Conservation (phyloP, 2,888 invertebrate genomes). For the Cynaeus angustus region DNA sequence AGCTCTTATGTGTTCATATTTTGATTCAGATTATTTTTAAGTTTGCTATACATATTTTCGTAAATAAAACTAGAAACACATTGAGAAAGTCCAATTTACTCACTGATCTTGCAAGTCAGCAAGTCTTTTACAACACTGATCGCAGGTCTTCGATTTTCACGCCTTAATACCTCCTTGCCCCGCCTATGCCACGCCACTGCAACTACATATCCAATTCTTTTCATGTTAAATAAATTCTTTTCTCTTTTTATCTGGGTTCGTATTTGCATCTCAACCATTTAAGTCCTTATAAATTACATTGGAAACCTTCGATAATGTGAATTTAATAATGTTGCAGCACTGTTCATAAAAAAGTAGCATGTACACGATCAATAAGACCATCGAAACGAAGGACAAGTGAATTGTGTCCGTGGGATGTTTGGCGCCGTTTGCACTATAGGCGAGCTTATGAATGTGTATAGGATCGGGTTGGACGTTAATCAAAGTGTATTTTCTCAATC, state of each 20-base stretch:
- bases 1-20: too few species aligned
- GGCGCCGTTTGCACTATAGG: conserved; percentile 30
- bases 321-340: conserved; percentile 29
- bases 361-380: conserved; percentile 34
- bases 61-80: too few species aligned
- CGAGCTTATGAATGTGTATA: conserved; percentile 14
- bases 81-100: too few species aligned
- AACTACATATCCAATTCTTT: background rate
- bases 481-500: conserved; percentile 10
- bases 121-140: background rate
- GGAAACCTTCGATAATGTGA: conserved; percentile 7
- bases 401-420: conserved; percentile 31
- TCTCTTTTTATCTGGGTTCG: conserved; percentile 5
- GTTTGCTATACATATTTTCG: too few species aligned
- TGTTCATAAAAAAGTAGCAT: conserved; percentile 31
- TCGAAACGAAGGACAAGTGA: conserved; percentile 39
- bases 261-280: conserved; percentile 5
- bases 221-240: conserved; percentile 1
- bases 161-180: background rate
- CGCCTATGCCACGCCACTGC: conserved; percentile 12
- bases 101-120: too few species aligned
- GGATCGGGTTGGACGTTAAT: conserved; percentile 15
- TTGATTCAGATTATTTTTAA: too few species aligned
- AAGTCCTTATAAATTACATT: too few species aligned
- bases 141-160: background rate